Evolutionary conservation across 2,113 vertebrate genomes (phyloP).

Genomic region (Heterotis niloticus): DNA sequence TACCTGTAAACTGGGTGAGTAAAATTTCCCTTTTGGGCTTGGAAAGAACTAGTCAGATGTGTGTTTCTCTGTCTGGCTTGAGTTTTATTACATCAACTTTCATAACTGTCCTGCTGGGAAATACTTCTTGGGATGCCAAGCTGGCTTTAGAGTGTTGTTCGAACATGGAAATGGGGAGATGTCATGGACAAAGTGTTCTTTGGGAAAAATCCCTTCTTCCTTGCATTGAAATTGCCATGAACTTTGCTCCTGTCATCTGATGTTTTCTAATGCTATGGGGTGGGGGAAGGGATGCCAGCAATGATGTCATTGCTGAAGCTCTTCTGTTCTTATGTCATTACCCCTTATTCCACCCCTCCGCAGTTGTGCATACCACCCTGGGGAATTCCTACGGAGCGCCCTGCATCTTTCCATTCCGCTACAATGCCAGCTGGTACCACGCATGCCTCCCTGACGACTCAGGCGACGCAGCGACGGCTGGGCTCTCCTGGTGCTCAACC

Average conservation of each 20-base stretch:
- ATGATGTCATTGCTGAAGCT: slow-evolving; percentile 1
- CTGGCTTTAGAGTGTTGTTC: too few relatives aligned
- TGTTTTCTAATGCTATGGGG: neutral
- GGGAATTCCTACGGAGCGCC: slow-evolving; percentile 80
- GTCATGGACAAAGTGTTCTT: neutral
- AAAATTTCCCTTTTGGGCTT: too few relatives aligned
- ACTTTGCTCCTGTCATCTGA: neutral
- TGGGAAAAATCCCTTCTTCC: neutral
- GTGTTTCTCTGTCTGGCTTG: too few relatives aligned
- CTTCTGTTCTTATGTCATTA: neutral
- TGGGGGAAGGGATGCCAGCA: neutral
- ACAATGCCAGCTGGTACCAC: slow-evolving; percentile 77
- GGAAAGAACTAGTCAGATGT: too few relatives aligned
- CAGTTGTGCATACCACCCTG: slow-evolving; percentile 77
- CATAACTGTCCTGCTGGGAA: too few relatives aligned
- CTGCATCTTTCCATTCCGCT: slow-evolving; percentile 85
- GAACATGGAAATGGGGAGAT: neutral
- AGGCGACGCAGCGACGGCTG: neutral
- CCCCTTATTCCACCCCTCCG: neutral
- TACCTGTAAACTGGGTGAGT: too few relatives aligned
- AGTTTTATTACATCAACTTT: too few relatives aligned
- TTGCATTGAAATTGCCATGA: neutral
- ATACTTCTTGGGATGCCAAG: too few relatives aligned
- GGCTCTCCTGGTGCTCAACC: slow-evolving; percentile 78
- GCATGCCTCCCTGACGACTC: slow-evolving; percentile 66